Conservation (phyloP, 37 sponge, comb jelly and placozoan species). For the Ephydatia muelleri region DNA sequence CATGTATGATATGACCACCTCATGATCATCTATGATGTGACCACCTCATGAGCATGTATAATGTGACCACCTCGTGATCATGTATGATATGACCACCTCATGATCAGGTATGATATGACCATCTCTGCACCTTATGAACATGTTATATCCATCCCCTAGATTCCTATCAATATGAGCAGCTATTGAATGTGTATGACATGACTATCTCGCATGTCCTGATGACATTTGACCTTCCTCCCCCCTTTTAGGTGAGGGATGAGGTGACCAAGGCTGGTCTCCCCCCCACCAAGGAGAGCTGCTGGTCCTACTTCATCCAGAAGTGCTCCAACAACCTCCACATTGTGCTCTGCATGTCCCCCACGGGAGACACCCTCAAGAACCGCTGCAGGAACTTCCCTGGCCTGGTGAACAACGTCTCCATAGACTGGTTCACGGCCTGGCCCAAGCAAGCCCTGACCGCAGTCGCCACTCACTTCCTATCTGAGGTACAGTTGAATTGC, state of each 20-base stretch:
- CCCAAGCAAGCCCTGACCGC: constrained; percentile 97
- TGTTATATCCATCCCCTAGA: no score
- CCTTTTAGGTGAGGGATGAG: constrained; percentile 84
- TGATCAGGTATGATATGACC: no score
- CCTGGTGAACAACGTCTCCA: constrained; percentile 91
- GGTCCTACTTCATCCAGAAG: constrained; percentile 94
- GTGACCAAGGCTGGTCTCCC: constrained; percentile 78
- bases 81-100: no score
- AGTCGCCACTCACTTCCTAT: constrained; percentile 93
- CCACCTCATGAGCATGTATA: no score
- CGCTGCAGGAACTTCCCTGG: constrained; percentile 99
- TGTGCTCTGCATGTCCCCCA: constrained; percentile 95
- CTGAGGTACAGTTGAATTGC: constrained; percentile 62
- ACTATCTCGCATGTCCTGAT: no score
- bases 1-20: no score
- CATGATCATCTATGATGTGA: no score
- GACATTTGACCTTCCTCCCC: not conserved
- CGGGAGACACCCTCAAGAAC: constrained; percentile 91
- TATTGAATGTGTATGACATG: not conserved
- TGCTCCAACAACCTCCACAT: constrained; percentile 94
- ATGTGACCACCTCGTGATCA: no score
- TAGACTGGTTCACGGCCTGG: constrained; percentile 99
- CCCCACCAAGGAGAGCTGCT: constrained; percentile 91
- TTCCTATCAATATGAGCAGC: not conserved
- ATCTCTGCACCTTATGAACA: no score